Base-by-base conservation (phyloP, 2,888 invertebrate species). In the Ennomos fuscantarius region DNA sequence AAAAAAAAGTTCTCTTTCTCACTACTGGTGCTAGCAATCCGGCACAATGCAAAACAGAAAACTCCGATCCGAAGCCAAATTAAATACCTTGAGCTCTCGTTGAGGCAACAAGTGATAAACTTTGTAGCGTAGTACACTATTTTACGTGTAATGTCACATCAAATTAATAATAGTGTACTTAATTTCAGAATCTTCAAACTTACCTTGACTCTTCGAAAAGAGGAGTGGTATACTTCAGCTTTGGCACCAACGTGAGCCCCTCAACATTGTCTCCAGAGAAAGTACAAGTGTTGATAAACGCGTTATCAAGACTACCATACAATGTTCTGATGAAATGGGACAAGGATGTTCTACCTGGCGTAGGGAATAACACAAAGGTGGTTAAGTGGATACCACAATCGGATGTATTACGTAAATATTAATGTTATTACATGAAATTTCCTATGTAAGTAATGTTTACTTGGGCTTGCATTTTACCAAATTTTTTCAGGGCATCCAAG, bases 281-380 rank as follows among this genome's bases (percentile, higher is more conserved):
- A 46, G 63, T 82, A 5, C 64, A 76, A 36, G 63, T 68, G 0
- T 64, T 92, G 10, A 49, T 80, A 0, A 74, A 73, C 11, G 87
- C 79, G 1, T 84, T 93, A 58, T 78, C 81, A 0, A 63, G 74
- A 44, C 62, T 91, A 15, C 84, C 82, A 1, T 89, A 89, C 59
- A 79, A 84, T 40, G 79, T 93, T 8, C 59, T 93, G 3, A 87
- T 87, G 86, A 92, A 86, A 63, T 86, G 81, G 79, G 82, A 85
- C 55, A 64, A 68, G 0, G 86, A 86, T 15, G 67, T 66, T 3
- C 60, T 87, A 51, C 72, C 73, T 0, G 74, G 71, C 8, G 55
- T 67, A 9, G 75, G 87, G 0, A 55, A 69, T 3, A 92, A 92
- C 56, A 81, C 92, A 0, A 84, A 67, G 55, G 68, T 85, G 33